Evolutionary conservation across 2,888 invertebrate species (phyloP).

Genomic region (Tetropium fuscum): DNA sequence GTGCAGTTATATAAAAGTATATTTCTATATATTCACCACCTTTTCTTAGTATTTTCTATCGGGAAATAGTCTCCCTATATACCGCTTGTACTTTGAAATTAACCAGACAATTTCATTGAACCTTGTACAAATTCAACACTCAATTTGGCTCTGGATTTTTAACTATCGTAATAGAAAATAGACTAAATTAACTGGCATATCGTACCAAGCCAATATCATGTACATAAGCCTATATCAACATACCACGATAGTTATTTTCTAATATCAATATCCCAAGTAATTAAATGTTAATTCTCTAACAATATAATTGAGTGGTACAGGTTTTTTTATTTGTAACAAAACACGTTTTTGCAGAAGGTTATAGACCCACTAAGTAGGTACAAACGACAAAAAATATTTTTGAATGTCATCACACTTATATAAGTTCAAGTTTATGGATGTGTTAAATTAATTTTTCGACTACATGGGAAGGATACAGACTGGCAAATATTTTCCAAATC

Average conservation of each 20-base stretch:
- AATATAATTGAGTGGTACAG: slow-evolving; percentile 16
- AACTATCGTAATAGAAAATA: too few species aligned
- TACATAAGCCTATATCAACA: too few species aligned
- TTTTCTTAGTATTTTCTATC: too few species aligned
- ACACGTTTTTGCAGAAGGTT: slow-evolving; percentile 20
- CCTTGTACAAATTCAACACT: too few species aligned
- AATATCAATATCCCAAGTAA: not conserved
- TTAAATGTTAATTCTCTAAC: slow-evolving; percentile 4
- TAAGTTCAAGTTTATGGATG: slow-evolving; percentile 16
- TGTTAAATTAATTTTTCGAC: slow-evolving; percentile 4
- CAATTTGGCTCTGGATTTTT: too few species aligned
- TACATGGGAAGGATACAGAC: not conserved
- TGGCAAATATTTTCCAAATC: not conserved
- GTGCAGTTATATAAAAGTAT: too few species aligned
- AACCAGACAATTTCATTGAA: too few species aligned
- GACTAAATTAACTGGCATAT: too few species aligned
- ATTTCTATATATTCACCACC: too few species aligned
- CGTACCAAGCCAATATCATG: too few species aligned
- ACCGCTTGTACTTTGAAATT: too few species aligned
- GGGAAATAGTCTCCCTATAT: too few species aligned
- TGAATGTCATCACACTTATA: slow-evolving; percentile 15
- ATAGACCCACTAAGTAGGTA: slow-evolving; percentile 13
- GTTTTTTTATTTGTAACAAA: slow-evolving; percentile 18
- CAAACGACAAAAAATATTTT: not conserved
- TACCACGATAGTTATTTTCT: slow-evolving; percentile 12